Evolutionary conservation across 1,140 invertebrate genomes (phyloP), one percentile per base, ranked within the genome.

Genomic region (Tribolium castaneum): DNA sequence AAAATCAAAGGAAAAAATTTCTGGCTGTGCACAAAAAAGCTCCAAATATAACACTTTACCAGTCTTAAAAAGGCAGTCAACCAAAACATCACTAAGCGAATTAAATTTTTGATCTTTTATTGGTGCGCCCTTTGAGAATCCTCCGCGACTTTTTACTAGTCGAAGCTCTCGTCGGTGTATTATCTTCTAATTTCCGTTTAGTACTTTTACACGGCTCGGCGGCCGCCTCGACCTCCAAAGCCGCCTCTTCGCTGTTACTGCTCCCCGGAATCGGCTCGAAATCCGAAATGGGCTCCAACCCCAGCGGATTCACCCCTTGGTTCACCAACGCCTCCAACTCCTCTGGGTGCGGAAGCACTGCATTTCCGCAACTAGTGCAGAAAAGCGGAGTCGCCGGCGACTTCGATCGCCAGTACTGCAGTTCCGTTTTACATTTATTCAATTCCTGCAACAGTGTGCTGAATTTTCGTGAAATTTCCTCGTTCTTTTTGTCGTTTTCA

Each of bases 401-500:
- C 80, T 95, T 95, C 13, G 94, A 96, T 50, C 95, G 91, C 94
- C 94, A 95, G 87, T 95, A 96, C 87, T 96, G 95, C 76, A 96
- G 86, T 85, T 96, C 95, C 30, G 94, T 96, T 87, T 96, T 96
- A 86, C 95, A 96, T 84, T 96, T 96, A 87, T 96, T 96, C 80
- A 96, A 88, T 87, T 96, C 95, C 91, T 96, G 94, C 80, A 97
- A 88, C 70, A 97, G 88, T 78, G 94, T 95, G 83, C 94, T 95
- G 86, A 96, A 96, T 88, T 97, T 97, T 25, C 94, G 89, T 45
- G 94, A 93, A 19, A 93, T 95, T 85, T 96, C 94, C 82, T 97
- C 95, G 86, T 95, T 95, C 84, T 97, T 97, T 84, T 96, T 96
- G 80, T 96, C 95, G 83, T 95, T 93, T 81, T 96, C 95, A 82